Base-by-base conservation (phyloP, 2,888 invertebrate species). In the Diabrotica balteata region DNA sequence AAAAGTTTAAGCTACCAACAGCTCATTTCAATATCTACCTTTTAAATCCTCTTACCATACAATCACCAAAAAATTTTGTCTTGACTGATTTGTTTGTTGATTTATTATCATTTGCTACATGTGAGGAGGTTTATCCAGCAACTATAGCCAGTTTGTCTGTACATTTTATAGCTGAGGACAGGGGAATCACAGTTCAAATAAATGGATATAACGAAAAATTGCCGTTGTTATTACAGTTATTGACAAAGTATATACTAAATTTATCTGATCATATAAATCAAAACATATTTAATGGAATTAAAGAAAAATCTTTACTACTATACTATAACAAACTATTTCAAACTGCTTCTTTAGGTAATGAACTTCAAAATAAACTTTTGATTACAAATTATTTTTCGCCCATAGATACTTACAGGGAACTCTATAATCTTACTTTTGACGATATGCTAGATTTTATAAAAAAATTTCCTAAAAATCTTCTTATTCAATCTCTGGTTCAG, bases 1-100 rank as follows among this genome's bases (percentile, higher is more conserved):
- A 90, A 74, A 93, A 92, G 81, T 96, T 95, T 81, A 86, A 90
- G 51, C 86, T 94, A 59, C 96, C 96, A 0, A 91, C 90, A 55
- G 93, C 93, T 0, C 87, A 88, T 72, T 88, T 93, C 75, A 88
- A 89, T 76, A 90, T 93, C 79, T 90, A 91, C 81, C 88, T 95
- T 72, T 87, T 92, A 65, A 90, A 91, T 11, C 92, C 93, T 4
- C 80, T 90, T 42, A 87, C 89, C 10, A 81, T 88, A 55, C 86
- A 88, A 70, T 88, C 89, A 55, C 86, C 90, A 17, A 61, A 61
- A 45, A 61, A 67, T 61, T 51, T 10, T n/a, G 61, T 22, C 0
- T 17, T 78, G 73, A 57, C 73, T 58, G 76, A 77, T 66, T 70
- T 74, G 61, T 54, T 76, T 32, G 63, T 74, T 7, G 76, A 75